Evolutionary conservation across 2,797 vertebrate genomes (phyloP).

Genomic region (Gadopsis bispinosus): DNA sequence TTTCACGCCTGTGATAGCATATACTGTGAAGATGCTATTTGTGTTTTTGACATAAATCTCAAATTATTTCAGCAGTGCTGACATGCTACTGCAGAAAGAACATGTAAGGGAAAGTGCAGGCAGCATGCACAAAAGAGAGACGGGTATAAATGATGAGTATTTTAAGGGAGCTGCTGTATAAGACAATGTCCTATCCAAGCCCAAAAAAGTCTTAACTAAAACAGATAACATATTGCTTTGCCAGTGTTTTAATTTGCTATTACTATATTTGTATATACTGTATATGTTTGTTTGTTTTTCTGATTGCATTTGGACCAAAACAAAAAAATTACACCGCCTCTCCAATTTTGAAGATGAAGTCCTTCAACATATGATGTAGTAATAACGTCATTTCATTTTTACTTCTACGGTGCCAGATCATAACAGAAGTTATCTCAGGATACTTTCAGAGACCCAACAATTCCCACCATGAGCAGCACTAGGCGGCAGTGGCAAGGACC

Average conservation of each 20-base stretch:
- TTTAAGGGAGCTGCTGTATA: neutral
- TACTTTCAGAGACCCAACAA: too few species aligned
- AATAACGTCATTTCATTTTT: neutral
- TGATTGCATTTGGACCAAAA: neutral
- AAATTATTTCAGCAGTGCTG: conserved; percentile 21
- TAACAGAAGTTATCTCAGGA: too few species aligned
- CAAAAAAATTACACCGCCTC: neutral
- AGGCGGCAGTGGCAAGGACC: too few species aligned
- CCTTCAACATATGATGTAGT: neutral
- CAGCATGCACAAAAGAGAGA: conserved; percentile 3
- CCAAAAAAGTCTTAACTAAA: neutral
- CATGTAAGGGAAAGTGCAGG: conserved; percentile 7
- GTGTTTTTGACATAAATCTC: neutral
- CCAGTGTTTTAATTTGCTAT: neutral
- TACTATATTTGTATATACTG: too few species aligned
- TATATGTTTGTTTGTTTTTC: neutral
- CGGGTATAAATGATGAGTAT: neutral
- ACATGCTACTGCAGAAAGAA: conserved; percentile 18
- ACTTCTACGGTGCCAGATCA: too few species aligned
- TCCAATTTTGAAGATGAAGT: neutral
- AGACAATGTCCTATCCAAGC: neutral
- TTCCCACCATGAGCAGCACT: too few species aligned
- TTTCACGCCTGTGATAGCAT: neutral
- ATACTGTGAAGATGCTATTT: conserved; percentile 12
- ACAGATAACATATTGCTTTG: neutral